Base-by-base conservation (phyloP, 92 coral and sea anemone species). In the Hydrozoanthus gracilis region DNA sequence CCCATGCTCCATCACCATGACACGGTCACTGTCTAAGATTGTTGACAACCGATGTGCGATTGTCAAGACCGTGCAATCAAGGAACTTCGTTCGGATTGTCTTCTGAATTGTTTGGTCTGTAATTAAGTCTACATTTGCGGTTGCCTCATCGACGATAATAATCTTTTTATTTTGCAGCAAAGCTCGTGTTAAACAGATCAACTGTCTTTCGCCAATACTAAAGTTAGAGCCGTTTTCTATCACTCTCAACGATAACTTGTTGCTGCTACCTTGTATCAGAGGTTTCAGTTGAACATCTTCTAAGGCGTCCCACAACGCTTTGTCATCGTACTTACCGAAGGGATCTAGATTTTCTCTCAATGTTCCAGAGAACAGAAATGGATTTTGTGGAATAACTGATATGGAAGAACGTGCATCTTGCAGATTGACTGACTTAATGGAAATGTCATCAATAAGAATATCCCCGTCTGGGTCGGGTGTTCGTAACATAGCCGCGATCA, bases 301-400 rank as follows among this genome's bases (percentile, higher is more conserved):
- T 35, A 77, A 77, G 8, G 66, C 82, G 2, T 39, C 16, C 82
- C 82, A 77, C 50, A 77, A 4, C 9, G 69, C 69, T 7, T 77
- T 44, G 67, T 77, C 82, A 7, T 27, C 68, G 51, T 77, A 77
- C 68, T 55, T 77, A 51, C 7, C 56, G 56, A 77, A 77, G 20
- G 82, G 82, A 44, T 77, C 82, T 8, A 77, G 64, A 27, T 77
- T 77, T 60, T 77, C 50, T 77, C 82, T 67, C 3, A 77, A 12
- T 39, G 82, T 52, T 13, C 82, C 82, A n/a, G 82, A 77, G 44
- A 77, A 77, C 5, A 77, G n/a, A 44, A 77, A 77, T 12, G 82
- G 82, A n/a, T 54, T 77, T 77, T 77, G 82, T 27, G 82, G 65
- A 77, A 77, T 77, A 27, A 77, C 82, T 9, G 82, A 77, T 35